These are phyloP conservation scores for Scylla paramamosain DNA, from an alignment of 1,140 invertebrate species.

Conservation along the genomic window DNA sequence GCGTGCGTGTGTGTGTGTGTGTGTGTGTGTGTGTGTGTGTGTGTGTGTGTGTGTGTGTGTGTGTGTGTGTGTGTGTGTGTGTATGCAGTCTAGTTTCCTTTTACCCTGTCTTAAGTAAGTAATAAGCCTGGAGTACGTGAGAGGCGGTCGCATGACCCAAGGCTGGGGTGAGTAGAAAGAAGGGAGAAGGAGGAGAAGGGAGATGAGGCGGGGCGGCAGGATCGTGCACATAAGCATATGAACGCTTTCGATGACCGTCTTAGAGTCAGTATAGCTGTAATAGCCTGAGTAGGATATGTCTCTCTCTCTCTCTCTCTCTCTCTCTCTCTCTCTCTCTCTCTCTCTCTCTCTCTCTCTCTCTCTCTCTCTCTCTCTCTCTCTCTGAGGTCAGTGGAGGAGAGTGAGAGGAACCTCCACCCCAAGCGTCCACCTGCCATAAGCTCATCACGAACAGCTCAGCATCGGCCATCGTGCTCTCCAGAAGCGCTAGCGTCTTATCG, in stretches of 20 bases:
- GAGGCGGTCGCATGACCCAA: too few relatives aligned
- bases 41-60: too few relatives aligned
- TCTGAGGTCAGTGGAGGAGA: neutral
- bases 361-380: slow-evolving; percentile 20
- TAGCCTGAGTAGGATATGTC: neutral
- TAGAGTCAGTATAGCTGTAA: neutral
- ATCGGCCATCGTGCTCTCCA: neutral
- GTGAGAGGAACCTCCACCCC: neutral
- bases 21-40: too few relatives aligned
- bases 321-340: slow-evolving; percentile 20
- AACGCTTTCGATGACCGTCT: neutral
- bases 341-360: slow-evolving; percentile 20
- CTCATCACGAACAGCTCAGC: neutral
- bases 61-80: too few relatives aligned
- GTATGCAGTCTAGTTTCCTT: too few relatives aligned
- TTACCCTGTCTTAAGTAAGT: neutral
- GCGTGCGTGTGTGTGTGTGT: too few relatives aligned
- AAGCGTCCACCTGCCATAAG: neutral
- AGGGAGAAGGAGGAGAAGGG: neutral
- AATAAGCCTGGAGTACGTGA: too few relatives aligned
- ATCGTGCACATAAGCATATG: neutral
- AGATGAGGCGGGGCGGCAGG: neutral
- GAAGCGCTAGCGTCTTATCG: neutral
- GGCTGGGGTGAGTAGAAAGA: too few relatives aligned
- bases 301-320: slow-evolving; percentile 20